Base-by-base conservation (phyloP, 2,888 invertebrate genomes). In the Helicoverpa assulta region DNA sequence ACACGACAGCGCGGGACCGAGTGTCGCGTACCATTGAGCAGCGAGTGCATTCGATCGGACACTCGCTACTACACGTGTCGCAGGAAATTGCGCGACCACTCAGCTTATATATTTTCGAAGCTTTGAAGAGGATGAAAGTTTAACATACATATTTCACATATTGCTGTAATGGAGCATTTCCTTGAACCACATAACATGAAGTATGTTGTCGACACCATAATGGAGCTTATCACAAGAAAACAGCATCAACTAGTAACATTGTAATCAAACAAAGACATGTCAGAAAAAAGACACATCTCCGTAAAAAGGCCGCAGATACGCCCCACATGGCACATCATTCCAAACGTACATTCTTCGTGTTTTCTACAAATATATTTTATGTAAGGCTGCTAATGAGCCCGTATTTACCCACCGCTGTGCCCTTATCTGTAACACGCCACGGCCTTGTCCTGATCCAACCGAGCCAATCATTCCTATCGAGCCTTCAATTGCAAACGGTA, bases 351-450 rank as follows among this genome's bases (percentile, higher is more conserved):
- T 47, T 33, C 8, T 14, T 51, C 16, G 54, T 26, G 52, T 16
- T 62, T n/a, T 53, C n/a, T 37, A 26, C n/a, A 33, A 21, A 67
- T 78, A 63, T 59, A 70, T 60, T 56, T 54, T 57, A 69, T 80
- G 10, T 54, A 51, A 16, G 43, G 61, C 54, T 51, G 21, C 60
- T 83, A 80, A 78, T 71, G 81, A 83, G 66, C 66, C 72, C 70
- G 60, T 75, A 82, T 83, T 80, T 81, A 67, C 75, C 67, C 57
- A 73, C 73, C 75, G 69, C 73, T 71, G 81, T 57, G 78, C 55
- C 62, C 56, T 80, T 77, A 77, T 80, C 77, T 61, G 26, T 66
- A 55, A 80, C 70, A 63, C 21, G 57, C 26, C 56, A 51, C 61
- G 58, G 52, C 59, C 66, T 74, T 57, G 61, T 58, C 72, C 74